Evolutionary conservation across 2,113 vertebrate genomes (phyloP), one percentile per base, ranked within the genome.

Genomic region (Dipodomys merriami): DNA sequence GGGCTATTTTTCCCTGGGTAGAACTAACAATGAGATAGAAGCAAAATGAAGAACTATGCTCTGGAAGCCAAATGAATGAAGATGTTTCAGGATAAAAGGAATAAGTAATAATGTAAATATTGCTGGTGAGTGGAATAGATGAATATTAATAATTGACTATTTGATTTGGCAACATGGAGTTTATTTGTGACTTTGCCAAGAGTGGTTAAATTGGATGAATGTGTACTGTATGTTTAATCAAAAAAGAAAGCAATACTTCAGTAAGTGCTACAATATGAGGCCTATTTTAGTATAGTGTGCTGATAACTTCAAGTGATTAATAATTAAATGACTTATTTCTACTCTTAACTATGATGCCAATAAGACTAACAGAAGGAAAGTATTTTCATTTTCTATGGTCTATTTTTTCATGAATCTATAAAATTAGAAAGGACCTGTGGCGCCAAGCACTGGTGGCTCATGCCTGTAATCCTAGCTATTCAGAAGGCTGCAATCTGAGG

Each of bases 241-340:
- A 53, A 62, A 83, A 83, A 83, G 62, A 78, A 93, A 88, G 15
- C 10, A 39, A 23, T 71, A 64, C 18, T 39, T 89, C 64, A 65
- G 35, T 62, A 78, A 78, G 23, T 83, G 53, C 64, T 44, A 85
- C 27, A 1, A 65, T 79, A 85, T 79, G 12, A 4, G 79, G 6
- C 2, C n/a, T 72, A 72, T 90, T 85, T 90, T 57, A 94, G 15
- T 44, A 29, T 73, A 9, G 19, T 57, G 1, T 80, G 74, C 20
- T 68, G 22, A 74, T 16, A 90, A 74, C 57, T 80, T 27, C 53
- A 72, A 19, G 67, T 39, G 29, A 49, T 85, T 74, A 73, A 86
- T 90, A 85, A 79, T 85, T 73, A 73, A 90, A 73, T 39, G 44
- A 57, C 67, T 49, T 53, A 18, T 83, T 88, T 83, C 64, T 67